Conservation (phyloP, 2,113 vertebrate genomes). For the Vulpes ferrilata region DNA sequence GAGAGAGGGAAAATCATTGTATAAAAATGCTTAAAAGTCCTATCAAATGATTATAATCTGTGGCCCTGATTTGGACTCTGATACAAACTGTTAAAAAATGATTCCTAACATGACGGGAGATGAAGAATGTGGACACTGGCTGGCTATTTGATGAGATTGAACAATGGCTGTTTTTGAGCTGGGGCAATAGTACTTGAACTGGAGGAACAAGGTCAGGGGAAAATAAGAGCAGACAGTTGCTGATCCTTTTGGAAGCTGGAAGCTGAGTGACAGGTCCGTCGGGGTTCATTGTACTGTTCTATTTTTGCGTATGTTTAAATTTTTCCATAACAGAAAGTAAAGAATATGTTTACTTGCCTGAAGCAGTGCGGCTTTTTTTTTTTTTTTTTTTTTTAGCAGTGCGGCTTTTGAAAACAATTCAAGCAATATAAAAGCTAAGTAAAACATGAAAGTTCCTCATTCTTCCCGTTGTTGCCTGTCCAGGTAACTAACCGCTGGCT, state of each 20-base stretch:
- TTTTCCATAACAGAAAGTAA: slow-evolving; percentile 46
- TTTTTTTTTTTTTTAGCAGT: too few relatives aligned
- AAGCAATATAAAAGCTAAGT: neutral
- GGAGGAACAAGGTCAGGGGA: neutral
- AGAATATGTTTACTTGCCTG: slow-evolving; percentile 26
- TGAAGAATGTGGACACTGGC: neutral
- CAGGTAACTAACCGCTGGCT: neutral
- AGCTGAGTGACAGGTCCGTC: neutral
- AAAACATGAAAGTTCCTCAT: neutral
- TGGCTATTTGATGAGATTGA: neutral
- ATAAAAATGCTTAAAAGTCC: neutral
- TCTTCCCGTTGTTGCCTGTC: neutral
- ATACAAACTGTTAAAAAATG: neutral
- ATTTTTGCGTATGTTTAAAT: neutral
- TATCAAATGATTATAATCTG: neutral
- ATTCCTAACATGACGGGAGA: neutral
- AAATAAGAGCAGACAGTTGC: neutral
- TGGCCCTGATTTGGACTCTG: neutral
- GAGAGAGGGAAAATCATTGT: neutral
- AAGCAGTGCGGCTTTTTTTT: neutral
- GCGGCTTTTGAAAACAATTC: neutral
- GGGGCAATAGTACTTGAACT: neutral
- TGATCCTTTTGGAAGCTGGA: neutral
- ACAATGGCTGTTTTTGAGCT: neutral
- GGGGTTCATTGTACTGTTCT: neutral